Base-by-base conservation (phyloP, 2,888 invertebrate species). In the Argynnis bischoffii region DNA sequence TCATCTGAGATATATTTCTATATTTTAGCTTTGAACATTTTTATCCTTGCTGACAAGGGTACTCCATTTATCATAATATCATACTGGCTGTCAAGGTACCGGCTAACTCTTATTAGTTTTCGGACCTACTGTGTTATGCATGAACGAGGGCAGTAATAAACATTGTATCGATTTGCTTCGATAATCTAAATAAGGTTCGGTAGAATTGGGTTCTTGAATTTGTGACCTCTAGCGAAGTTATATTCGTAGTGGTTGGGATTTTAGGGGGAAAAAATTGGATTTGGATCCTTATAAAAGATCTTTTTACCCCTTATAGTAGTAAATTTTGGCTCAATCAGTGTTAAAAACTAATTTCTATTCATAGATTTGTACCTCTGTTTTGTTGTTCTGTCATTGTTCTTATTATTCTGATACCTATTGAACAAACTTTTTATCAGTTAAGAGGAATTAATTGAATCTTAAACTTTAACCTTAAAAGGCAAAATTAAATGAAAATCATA, bases 61-160 rank as follows among this genome's bases (percentile, higher is more conserved):
- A 59, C 26, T 76, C 86, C 85, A 88, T 91, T 90, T 89, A 90
- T 91, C 90, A 90, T 90, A 91, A 88, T 88, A 90, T 88, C 85
- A 81, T 77, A 80, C 74, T 68, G 71, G 78, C 85, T 84, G 88
- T 87, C 88, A 82, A 81, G 85, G 79, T 81, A 73, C 76, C 76
- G 77, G 76, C 79, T 81, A 83, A 83, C 82, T 84, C 87, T 85
- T 89, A 89, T 88, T 88, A 87, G 86, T 86, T 88, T 83, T 84
- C 78, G 81, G 79, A 75, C 72, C 81, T 81, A 81, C 77, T 87
- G 87, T 89, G 86, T 89, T 86, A 89, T 89, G 88, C 88, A 89
- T 87, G 67, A 69, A 57, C 66, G 55, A 64, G 53, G 16, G 35
- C 57, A 61, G 54, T 66, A 63, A 59, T 66, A 63, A 63, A 66